Base-by-base conservation (phyloP, 1,140 invertebrate species). In the Cherax destructor region DNA sequence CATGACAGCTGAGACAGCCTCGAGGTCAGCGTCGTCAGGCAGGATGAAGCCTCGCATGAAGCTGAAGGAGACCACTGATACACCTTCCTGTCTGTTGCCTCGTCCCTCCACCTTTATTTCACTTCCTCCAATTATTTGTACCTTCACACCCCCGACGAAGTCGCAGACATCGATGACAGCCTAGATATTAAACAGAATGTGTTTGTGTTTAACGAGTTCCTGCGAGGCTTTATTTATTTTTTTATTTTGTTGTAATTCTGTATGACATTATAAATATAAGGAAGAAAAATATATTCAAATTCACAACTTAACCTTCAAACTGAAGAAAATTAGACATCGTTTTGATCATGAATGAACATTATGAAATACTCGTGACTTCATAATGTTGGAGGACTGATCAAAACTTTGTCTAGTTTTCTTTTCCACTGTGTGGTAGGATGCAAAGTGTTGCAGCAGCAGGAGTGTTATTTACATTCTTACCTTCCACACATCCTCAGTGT, bases 1-100 rank as follows among this genome's bases (percentile, higher is more conserved):
- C 85, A 87, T 87, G 76, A 87, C 74, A 47, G 85, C 76, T 10
- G 85, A 59, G 52, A 87, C 77, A n/a, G 49, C 74, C 1, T 87
- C 85, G 1, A 79, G 49, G 74, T 61, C 77, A 11, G 50, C 18
- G 52, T 87, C 56, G 72, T 77, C 72, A 59, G 50, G 59, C 4
- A 79, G 24, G 9, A 47, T 24, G 76, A 87, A 87, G n/a, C 85
- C 69, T 47, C 85, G 85, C n/a, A 24, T n/a, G 69, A 87, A 87
- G 76, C 85, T 87, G 76, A 87, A 87, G 74, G 52, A 61, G 50
- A 87, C 77, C n/a, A 87, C 85, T 5, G 47, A 21, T n/a, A 49
- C 52, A 13, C 76, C 76, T 52, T 87, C 30, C 56, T 87, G 72
- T 50, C 85, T 24, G 24, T 77, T 87, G 4, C 85, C 85, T 50